Evolutionary conservation across 1,140 invertebrate genomes (phyloP), one percentile per base, ranked within the genome.

Genomic region (Zaprionus africanus): DNA sequence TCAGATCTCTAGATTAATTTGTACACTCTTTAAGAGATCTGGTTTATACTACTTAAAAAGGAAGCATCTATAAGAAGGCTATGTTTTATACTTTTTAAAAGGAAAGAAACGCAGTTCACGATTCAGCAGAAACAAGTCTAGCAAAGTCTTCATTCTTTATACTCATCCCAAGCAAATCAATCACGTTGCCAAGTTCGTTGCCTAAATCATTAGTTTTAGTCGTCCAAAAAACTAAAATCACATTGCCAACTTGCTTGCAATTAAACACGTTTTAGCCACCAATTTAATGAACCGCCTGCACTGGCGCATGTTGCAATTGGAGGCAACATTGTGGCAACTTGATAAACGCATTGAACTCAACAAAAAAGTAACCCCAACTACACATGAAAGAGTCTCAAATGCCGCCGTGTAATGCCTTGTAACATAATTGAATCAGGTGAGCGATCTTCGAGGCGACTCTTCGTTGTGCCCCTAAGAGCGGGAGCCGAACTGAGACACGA

Each of bases 131-230:
- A 9, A 34, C 3, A 9, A 34, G 9, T 4, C 31, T 34, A 11
- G 31, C 31, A 1, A 0, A 46, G 2, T 17, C n/a, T 46, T 31
- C 5, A 24, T 59, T 59, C 34, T 6, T 19, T 28, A 12, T 41
- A 17, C 41, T 6, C 13, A 4, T 1, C 2, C 13, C 31, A 41
- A 15, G 19, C 13, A 2, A 38, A 2, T 9, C 31, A 17, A 53
- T 6, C 17, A 17, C 13, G 15, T 34, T 24, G 17, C 41, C 43
- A 87, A 88, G 87, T 90, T 90, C 72, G 87, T 87, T 90, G 82
- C 75, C 77, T 81, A 82, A 91, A 80, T 90, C 87, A 73, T 88
- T 90, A 69, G 88, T 88, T 91, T 91, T 78, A 67, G 67, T 46
- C 64, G 64, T 22, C 75, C 2, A 71, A 36, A 43, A 54, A 51